Evolutionary conservation across 2,113 vertebrate genomes (phyloP).

Genomic region (Hemibagrus wyckioides): DNA sequence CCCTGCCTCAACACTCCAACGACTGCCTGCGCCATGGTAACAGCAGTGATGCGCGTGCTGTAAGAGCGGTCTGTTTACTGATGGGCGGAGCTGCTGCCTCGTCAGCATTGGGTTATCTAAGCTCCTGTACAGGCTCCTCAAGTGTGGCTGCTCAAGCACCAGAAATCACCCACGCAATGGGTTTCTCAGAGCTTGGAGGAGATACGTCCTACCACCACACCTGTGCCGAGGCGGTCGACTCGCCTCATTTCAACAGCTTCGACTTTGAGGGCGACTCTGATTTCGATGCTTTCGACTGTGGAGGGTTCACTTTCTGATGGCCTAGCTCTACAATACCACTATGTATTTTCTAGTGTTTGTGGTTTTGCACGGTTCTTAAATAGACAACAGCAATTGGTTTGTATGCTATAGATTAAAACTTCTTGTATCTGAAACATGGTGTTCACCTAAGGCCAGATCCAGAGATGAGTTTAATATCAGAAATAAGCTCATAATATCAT

Average conservation of each 20-base stretch:
- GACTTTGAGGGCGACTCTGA: conserved; percentile 81
- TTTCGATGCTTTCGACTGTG: conserved; percentile 80
- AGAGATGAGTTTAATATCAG: background rate
- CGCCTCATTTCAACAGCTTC: conserved; percentile 75
- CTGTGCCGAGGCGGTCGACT: conserved; percentile 71
- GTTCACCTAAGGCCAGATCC: background rate
- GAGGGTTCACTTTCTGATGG: conserved; percentile 77
- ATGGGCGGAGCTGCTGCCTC: conserved; percentile 80
- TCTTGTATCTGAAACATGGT: background rate
- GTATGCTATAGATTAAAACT: background rate
- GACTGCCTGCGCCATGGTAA: conserved; percentile 81
- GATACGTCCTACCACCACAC: conserved; percentile 69
- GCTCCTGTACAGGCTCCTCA: conserved; percentile 67
- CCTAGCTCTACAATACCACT: background rate
- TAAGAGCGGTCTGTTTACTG: conserved; percentile 78
- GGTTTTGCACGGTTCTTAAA: background rate
- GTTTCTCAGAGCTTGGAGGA: conserved; percentile 68
- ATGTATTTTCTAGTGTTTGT: background rate
- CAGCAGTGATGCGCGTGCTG: conserved; percentile 75
- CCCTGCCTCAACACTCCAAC: conserved; percentile 64
- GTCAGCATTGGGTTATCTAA: conserved; percentile 77
- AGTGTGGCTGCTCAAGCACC: conserved; percentile 55
- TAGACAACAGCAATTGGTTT: background rate
- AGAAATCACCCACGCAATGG: conserved; percentile 62
- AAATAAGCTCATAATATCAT: background rate